A percentile compares a stretch with the other conserved stretches of the same genome.
phyloP scores from a whole-genome alignment of 2,797 vertebrate genomes.

The Parotocinclus haroldoi region DNA sequence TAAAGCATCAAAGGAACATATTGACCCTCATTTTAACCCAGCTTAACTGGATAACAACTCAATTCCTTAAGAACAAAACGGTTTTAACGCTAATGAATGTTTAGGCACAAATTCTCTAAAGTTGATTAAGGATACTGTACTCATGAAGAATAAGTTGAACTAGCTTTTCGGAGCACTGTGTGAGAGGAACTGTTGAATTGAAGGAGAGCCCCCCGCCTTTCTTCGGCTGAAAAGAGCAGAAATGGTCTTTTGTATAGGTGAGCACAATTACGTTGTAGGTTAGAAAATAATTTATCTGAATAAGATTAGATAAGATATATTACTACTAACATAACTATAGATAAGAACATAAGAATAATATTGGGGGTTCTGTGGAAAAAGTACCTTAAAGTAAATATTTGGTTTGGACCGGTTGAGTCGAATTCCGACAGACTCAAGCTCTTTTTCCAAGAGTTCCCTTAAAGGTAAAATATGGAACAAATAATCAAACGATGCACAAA shows the following conservation, averaged over 20 bases:
- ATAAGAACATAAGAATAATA: not conserved
- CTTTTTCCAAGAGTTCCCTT: conserved; percentile 90
- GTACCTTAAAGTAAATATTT: conserved; percentile 99
- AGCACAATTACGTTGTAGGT: not conserved
- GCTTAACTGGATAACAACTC: too few relatives aligned
- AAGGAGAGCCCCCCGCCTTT: conserved; percentile 97
- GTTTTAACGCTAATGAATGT: too few relatives aligned
- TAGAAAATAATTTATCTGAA: not conserved
- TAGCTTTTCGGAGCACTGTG: conserved; percentile 94
- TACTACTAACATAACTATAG: not conserved
- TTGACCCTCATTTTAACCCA: too few relatives aligned
- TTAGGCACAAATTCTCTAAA: not conserved
- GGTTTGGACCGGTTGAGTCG: conserved; percentile 92
- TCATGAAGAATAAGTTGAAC: conserved; percentile 97
- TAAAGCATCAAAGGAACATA: too few relatives aligned
- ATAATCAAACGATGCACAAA: not conserved
- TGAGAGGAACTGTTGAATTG: conserved; percentile 93
- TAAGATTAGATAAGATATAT: too few relatives aligned
- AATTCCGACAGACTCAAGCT: conserved; percentile 95
- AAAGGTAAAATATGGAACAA: not conserved
- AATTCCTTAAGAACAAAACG: too few relatives aligned
- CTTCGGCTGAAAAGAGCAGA: conserved; percentile 78
- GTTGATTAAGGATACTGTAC: conserved; percentile 89
- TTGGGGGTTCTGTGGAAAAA: not conserved
- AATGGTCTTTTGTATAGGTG: not conserved